These are phyloP conservation scores for Drosophila basisetae DNA, from an alignment of 2,888 invertebrate species.

Conservation along the genomic window DNA sequence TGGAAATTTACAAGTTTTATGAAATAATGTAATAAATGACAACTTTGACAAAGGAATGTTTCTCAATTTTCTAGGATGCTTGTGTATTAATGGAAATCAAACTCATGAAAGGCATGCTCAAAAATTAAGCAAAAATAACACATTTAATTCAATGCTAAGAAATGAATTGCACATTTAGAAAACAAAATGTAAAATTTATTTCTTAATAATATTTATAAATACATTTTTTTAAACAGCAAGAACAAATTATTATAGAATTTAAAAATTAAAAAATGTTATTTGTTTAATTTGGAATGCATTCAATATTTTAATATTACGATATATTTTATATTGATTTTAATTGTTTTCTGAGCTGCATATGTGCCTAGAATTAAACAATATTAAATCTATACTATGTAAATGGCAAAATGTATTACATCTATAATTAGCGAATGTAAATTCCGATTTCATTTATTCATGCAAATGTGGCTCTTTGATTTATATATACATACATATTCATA, in stretches of 20 bases:
- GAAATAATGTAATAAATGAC: constrained; percentile 6
- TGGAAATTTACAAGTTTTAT: constrained; percentile 7
- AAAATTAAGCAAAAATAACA: background rate
- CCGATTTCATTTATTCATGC: constrained; percentile 15
- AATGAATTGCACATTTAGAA: background rate
- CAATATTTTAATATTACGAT: background rate
- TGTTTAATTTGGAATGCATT: background rate
- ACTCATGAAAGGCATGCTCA: background rate
- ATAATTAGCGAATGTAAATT: constrained; percentile 24
- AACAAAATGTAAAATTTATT: background rate
- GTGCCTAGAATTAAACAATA: background rate
- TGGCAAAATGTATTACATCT: background rate
- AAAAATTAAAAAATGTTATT: background rate
- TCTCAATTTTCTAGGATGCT: background rate
- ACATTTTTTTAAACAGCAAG: background rate
- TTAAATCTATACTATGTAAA: background rate
- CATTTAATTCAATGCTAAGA: background rate
- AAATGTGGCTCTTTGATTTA: background rate
- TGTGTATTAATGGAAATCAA: background rate
- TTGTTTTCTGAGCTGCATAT: background rate
- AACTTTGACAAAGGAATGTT: background rate
- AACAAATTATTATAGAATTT: background rate
- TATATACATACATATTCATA: background rate
- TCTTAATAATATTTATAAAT: background rate
- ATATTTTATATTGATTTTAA: background rate